Evolutionary conservation across 2,113 vertebrate species (phyloP).

Genomic region (Equus quagga): DNA sequence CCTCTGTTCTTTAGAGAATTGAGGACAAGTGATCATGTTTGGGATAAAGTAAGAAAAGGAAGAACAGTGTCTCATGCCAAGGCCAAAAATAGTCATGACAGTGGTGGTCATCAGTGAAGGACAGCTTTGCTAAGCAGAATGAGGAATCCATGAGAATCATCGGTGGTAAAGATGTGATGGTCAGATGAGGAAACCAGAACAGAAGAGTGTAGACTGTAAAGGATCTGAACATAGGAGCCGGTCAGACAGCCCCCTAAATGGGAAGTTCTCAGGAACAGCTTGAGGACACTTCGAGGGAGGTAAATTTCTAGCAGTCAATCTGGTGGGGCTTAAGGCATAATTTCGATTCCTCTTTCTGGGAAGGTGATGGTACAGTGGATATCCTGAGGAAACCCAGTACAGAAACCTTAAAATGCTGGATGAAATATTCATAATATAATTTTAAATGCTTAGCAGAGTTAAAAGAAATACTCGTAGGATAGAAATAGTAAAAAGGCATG

Average conservation of each 20-base stretch:
- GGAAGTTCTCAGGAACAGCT: background rate
- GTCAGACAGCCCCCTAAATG: background rate
- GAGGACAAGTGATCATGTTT: background rate
- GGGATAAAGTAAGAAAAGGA: background rate
- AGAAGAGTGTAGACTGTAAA: background rate
- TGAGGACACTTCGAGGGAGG: background rate
- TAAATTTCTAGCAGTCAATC: background rate
- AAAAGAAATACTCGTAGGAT: background rate
- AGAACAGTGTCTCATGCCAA: background rate
- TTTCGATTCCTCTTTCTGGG: background rate
- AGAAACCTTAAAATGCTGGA: background rate
- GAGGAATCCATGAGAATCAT: background rate
- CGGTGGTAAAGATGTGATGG: background rate
- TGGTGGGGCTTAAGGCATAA: background rate
- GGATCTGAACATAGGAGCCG: background rate
- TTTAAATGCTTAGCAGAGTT: constrained; percentile 42
- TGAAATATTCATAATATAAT: constrained; percentile 17
- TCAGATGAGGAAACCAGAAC: background rate
- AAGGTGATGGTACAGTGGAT: background rate
- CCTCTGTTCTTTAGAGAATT: background rate
- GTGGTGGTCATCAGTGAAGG: background rate
- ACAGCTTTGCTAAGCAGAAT: background rate
- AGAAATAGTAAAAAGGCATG: background rate
- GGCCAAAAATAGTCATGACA: background rate
- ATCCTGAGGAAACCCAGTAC: background rate